A percentile compares a stretch with the other conserved stretches of the same genome.
Evolutionary conservation across 2,797 vertebrate species (phyloP).

Genomic region (Trichosurus vulpecula): DNA sequence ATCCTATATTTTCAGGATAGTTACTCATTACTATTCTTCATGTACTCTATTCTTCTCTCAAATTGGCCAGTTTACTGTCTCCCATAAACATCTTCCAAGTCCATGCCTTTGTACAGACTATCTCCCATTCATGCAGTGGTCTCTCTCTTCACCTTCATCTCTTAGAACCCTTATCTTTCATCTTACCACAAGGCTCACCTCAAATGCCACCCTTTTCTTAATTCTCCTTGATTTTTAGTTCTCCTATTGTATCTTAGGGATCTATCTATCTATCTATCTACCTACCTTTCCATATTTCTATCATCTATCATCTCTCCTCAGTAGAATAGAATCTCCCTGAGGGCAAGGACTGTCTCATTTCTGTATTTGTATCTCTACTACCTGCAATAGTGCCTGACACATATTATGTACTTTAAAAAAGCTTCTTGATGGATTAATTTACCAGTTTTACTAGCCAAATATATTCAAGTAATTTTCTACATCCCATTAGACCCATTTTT

Average conservation of each 20-base stretch:
- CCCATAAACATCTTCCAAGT: too few relatives aligned
- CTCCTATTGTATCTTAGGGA: not conserved
- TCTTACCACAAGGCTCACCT: not conserved
- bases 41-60: not conserved
- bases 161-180: not conserved
- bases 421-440: not conserved
- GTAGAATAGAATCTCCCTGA: not conserved
- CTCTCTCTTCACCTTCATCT: not conserved
- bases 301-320: not conserved
- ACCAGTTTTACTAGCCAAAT: not conserved
- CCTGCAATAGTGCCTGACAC: not conserved
- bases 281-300: too few relatives aligned
- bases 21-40: too few relatives aligned
- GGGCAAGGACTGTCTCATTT: not conserved
- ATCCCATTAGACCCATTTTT: not conserved
- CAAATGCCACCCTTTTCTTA: not conserved
- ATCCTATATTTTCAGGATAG: too few relatives aligned
- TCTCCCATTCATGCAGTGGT: not conserved
- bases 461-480: not conserved
- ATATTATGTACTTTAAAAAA: not conserved
- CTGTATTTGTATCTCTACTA: conserved; percentile 19
- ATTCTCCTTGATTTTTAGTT: not conserved
- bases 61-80: not conserved
- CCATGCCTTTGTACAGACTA: not conserved
- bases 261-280: not conserved